Conservation (phyloP, 2,888 invertebrate genomes). For the Chydorus sphaericus region DNA sequence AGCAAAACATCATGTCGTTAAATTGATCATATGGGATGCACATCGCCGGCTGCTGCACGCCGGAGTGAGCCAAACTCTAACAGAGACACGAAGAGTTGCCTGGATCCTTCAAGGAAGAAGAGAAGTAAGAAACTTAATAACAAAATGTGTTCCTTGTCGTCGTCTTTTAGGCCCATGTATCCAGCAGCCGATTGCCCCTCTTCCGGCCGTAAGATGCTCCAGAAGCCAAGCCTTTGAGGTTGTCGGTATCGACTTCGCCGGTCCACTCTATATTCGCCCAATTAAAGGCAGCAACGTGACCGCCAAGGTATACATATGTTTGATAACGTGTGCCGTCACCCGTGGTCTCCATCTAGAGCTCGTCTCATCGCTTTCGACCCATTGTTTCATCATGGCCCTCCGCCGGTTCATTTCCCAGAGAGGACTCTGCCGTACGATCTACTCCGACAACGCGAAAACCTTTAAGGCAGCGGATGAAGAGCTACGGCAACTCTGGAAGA, state of each 20-base stretch:
- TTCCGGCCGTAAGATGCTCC: slow-evolving; percentile 14
- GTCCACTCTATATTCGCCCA: slow-evolving; percentile 21
- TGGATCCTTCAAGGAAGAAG: slow-evolving; percentile 16
- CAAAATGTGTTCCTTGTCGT: slow-evolving; percentile 13
- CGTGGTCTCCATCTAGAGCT: slow-evolving; percentile 9
- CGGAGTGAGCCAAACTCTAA: slow-evolving; percentile 15
- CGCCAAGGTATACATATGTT: not conserved
- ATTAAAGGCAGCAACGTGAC: slow-evolving; percentile 8
- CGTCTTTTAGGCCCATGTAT: not conserved
- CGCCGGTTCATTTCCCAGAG: slow-evolving; percentile 7
- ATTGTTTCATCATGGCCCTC: slow-evolving; percentile 7
- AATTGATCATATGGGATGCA: not conserved
- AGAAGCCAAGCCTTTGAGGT: slow-evolving; percentile 14
- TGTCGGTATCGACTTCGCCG: slow-evolving; percentile 20
- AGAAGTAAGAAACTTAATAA: slow-evolving; percentile 13
- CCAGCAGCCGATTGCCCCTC: not conserved
- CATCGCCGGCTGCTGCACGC: slow-evolving; percentile 13
- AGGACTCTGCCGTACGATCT: not conserved
- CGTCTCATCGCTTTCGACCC: not conserved
- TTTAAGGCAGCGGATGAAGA: not conserved
- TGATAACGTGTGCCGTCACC: not conserved
- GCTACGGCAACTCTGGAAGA: not conserved
- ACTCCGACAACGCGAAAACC: slow-evolving; percentile 5
- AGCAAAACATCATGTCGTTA: not conserved
- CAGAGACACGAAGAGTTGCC: slow-evolving; percentile 13